Evolutionary conservation across 2,113 vertebrate genomes (phyloP).

Genomic region (Romanogobio albipinnatus): DNA sequence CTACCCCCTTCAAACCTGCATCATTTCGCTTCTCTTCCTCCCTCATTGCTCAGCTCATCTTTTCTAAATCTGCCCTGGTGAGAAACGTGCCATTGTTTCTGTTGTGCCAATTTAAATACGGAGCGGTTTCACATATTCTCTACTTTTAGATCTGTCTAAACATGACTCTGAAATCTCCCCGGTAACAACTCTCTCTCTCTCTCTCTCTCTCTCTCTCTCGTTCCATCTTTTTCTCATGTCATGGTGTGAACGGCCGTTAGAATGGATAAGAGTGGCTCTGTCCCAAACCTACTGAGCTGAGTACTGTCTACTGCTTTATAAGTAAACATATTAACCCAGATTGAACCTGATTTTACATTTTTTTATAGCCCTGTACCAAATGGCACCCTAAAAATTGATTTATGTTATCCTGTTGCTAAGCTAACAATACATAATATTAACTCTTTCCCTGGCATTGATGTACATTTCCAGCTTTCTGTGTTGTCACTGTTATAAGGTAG

Average conservation of each 20-base stretch:
- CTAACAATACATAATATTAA: neutral
- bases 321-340: neutral
- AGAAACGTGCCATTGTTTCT: neutral
- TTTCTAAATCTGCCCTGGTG: neutral
- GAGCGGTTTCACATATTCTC: neutral
- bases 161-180: slow-evolving; percentile 10
- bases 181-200: slow-evolving; percentile 30
- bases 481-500: too few species aligned
- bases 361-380: neutral
- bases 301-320: neutral
- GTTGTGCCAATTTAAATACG: neutral
- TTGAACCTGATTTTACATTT: neutral
- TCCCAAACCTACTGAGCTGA: neutral
- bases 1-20: neutral
- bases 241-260: neutral
- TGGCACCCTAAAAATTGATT: neutral
- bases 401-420: neutral
- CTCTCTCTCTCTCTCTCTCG: neutral
- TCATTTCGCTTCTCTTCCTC: neutral
- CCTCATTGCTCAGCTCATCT: neutral
- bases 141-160: neutral
- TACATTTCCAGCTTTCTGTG: too few species aligned
- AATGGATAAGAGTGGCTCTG: neutral
- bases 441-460: too few species aligned
- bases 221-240: neutral